A percentile compares a stretch with the other conserved stretches of the same genome.
phyloP scores from a whole-genome alignment of 35 echinoderm and acorn worm species.

The Lytechinus pictus region DNA sequence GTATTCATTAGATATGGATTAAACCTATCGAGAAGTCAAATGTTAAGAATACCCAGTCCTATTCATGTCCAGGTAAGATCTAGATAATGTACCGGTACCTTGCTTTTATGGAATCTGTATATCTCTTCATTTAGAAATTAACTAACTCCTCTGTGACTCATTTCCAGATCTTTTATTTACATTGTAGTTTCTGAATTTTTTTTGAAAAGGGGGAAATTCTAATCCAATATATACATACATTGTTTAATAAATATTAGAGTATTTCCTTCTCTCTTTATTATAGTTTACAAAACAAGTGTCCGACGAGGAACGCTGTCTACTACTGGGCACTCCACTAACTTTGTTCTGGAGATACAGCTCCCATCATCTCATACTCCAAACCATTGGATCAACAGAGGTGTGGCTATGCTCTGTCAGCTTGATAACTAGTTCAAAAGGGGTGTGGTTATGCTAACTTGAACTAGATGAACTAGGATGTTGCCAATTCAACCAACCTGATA shows the following conservation, averaged over 20 bases:
- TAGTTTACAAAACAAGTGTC: slow-evolving; percentile 97
- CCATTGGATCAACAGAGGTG: slow-evolving; percentile 97
- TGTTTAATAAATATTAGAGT: too few relatives aligned
- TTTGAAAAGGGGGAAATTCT: too few relatives aligned
- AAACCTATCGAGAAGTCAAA: slow-evolving; percentile 76
- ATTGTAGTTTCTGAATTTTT: too few relatives aligned
- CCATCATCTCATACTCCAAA: slow-evolving; percentile 76
- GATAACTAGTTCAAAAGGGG: background rate
- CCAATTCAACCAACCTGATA: slow-evolving; percentile 65
- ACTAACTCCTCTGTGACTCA: background rate
- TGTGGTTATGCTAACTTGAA: background rate
- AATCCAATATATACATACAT: too few relatives aligned
- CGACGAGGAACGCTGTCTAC: slow-evolving; percentile 90
- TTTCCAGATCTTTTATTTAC: too few relatives aligned
- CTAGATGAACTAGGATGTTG: background rate
- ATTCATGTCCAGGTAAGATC: slow-evolving; percentile 87
- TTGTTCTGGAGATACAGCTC: slow-evolving; percentile 86
- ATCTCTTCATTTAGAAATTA: background rate
- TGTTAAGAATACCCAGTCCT: slow-evolving; percentile 45
- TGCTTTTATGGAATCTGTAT: background rate
- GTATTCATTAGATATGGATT: slow-evolving; percentile 73
- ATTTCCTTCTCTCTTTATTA: background rate
- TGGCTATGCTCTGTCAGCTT: slow-evolving; percentile 40
- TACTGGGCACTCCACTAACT: slow-evolving; percentile 96
- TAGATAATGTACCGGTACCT: background rate